Evolutionary conservation across 2,113 vertebrate species (phyloP).

Genomic region (Pagrus major): DNA sequence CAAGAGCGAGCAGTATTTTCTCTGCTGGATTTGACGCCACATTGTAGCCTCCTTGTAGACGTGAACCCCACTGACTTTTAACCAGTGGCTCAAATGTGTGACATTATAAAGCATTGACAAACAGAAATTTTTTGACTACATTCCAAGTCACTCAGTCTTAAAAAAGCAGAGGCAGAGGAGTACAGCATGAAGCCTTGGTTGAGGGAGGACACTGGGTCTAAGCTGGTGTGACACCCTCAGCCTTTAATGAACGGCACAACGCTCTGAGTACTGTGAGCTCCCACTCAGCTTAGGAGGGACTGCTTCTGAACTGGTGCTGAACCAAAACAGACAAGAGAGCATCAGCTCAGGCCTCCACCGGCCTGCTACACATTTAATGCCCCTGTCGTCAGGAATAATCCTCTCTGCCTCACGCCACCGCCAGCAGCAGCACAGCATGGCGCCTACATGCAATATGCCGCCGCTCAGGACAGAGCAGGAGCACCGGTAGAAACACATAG

Average conservation of each 20-base stretch:
- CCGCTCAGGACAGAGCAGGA: constrained; percentile 63
- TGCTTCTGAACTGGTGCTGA: constrained; percentile 80
- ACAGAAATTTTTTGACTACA: constrained; percentile 48
- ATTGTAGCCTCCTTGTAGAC: constrained; percentile 48
- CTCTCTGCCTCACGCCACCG: constrained; percentile 65
- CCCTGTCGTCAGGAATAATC: constrained; percentile 81
- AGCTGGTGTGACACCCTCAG: constrained; percentile 82
- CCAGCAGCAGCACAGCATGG: constrained; percentile 70
- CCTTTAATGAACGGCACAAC: constrained; percentile 78
- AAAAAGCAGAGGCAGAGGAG: constrained; percentile 59
- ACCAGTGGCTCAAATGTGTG: constrained; percentile 49
- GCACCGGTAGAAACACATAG: constrained; percentile 56
- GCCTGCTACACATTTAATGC: constrained; percentile 83
- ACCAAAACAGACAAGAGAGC: constrained; percentile 77
- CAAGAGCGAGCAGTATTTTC: constrained; percentile 46
- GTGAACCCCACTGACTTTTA: constrained; percentile 51
- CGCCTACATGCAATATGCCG: constrained; percentile 75
- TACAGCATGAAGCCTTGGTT: constrained; percentile 64
- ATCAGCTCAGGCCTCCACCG: constrained; percentile 75
- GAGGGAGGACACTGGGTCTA: constrained; percentile 75
- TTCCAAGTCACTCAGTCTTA: constrained; percentile 52
- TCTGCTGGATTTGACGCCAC: constrained; percentile 38
- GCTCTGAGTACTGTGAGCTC: constrained; percentile 73
- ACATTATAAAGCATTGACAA: constrained; percentile 63
- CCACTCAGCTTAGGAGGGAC: constrained; percentile 68